Conservation (phyloP, 2,797 vertebrate species). For the Stomatorhinus walkeri region DNA sequence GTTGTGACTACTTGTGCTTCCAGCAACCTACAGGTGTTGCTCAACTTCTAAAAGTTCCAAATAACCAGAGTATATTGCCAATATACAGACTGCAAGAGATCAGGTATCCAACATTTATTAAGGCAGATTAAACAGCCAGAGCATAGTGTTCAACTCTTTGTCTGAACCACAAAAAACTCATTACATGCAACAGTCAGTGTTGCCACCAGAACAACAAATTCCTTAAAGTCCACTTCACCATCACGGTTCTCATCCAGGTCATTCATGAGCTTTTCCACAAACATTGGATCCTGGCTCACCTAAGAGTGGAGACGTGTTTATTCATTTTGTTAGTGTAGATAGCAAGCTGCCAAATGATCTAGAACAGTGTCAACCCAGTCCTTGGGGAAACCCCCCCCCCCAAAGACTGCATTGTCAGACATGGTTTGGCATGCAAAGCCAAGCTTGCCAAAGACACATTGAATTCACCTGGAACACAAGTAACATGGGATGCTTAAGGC, state of each 20-base stretch:
- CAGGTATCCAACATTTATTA: not conserved
- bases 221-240: conserved; percentile 84
- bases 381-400: not conserved
- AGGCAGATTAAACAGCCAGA: not conserved
- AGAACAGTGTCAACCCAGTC: not conserved
- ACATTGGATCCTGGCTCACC: conserved; percentile 62
- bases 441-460: not conserved
- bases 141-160: conserved; percentile 30
- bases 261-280: conserved; percentile 79
- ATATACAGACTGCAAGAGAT: not conserved
- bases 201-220: conserved; percentile 79
- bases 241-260: conserved; percentile 82
- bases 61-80: not conserved
- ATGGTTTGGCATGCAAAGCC: not conserved
- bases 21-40: not conserved
- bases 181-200: conserved; percentile 81
- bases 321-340: not conserved
- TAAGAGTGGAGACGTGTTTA: conserved; percentile 33
- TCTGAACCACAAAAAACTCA: conserved; percentile 70
- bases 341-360: not conserved
- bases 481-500: not conserved
- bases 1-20: not conserved
- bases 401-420: not conserved
- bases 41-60: not conserved
- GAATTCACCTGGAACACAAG: not conserved